phyloP scores from a whole-genome alignment of 1,140 invertebrate species.

The Helicoverpa zea region DNA sequence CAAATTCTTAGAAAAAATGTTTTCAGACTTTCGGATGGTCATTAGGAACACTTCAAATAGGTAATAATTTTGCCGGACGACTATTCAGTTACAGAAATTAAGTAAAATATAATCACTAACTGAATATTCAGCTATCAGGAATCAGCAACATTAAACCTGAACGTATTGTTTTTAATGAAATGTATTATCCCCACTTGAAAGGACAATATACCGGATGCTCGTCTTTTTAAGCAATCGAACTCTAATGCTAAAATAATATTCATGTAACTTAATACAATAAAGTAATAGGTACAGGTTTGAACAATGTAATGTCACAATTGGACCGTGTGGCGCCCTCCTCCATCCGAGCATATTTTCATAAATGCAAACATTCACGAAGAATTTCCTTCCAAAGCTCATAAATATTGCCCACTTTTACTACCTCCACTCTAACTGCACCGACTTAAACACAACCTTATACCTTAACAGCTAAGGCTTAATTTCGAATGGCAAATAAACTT shows the following conservation, averaged over 20 bases:
- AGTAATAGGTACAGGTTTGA: not conserved
- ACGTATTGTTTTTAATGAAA: no score
- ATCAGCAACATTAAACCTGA: no score
- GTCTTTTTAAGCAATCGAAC: not conserved
- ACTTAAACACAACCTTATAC: slow-evolving; percentile 61
- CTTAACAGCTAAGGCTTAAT: slow-evolving; percentile 56
- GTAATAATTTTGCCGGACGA: no score
- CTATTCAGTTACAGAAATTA: no score
- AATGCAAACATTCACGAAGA: slow-evolving; percentile 86
- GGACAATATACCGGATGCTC: no score
- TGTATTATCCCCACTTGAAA: no score
- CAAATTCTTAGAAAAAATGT: no score
- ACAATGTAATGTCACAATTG: slow-evolving; percentile 33
- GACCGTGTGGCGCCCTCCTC: slow-evolving; percentile 72
- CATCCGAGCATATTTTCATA: slow-evolving; percentile 86
- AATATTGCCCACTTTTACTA: slow-evolving; percentile 84
- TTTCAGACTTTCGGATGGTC: no score
- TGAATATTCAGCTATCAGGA: no score
- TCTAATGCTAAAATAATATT: slow-evolving; percentile 10
- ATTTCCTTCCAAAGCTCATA: slow-evolving; percentile 85
- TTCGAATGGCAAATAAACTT: slow-evolving; percentile 55
- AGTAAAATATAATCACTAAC: no score
- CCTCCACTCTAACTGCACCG: slow-evolving; percentile 54
- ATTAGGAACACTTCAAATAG: no score
- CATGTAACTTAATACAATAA: not conserved